Evolutionary conservation across 2,113 vertebrate species (phyloP).

Genomic region (Phrynocephalus versicolor): DNA sequence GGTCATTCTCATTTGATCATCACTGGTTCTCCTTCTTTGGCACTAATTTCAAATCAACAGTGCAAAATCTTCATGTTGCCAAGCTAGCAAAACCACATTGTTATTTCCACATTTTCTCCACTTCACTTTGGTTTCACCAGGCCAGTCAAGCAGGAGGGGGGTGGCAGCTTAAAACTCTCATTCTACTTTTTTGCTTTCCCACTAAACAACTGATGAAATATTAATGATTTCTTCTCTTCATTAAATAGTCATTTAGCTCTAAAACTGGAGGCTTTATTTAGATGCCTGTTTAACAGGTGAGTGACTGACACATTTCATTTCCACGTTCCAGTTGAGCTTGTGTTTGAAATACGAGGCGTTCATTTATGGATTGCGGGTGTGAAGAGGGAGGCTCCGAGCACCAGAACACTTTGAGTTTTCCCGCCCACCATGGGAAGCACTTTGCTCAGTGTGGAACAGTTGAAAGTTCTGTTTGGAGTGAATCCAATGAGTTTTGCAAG

Average conservation of each 20-base stretch:
- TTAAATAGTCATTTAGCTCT: slow-evolving; percentile 30
- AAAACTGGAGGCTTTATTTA: slow-evolving; percentile 41
- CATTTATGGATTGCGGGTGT: slow-evolving; percentile 7
- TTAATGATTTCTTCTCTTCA: slow-evolving; percentile 31
- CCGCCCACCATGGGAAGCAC: slow-evolving; percentile 20
- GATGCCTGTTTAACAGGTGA: slow-evolving; percentile 32
- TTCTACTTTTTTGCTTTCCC: slow-evolving; percentile 8
- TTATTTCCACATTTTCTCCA: not conserved
- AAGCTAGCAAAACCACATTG: not conserved
- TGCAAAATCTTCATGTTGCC: not conserved
- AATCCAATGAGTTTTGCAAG: slow-evolving; percentile 10
- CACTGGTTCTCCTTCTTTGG: not conserved
- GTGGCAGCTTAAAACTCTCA: not conserved
- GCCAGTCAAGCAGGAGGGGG: not conserved
- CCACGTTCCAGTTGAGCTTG: not conserved
- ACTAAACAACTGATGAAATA: slow-evolving; percentile 15
- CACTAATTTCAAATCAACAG: not conserved
- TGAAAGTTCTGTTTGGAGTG: slow-evolving; percentile 22
- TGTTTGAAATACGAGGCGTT: slow-evolving; percentile 23
- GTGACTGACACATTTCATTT: slow-evolving; percentile 42
- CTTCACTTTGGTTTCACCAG: not conserved
- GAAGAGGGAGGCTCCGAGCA: slow-evolving; percentile 25
- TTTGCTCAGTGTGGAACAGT: not conserved
- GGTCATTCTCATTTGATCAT: not conserved
- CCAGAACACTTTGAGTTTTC: slow-evolving; percentile 40